Percentiles rank a stretch among this genome's conserved stretches.
These are phyloP conservation scores for Callopanchax toddi DNA, from an alignment of 2,113 vertebrate genomes.

Conservation along the genomic window DNA sequence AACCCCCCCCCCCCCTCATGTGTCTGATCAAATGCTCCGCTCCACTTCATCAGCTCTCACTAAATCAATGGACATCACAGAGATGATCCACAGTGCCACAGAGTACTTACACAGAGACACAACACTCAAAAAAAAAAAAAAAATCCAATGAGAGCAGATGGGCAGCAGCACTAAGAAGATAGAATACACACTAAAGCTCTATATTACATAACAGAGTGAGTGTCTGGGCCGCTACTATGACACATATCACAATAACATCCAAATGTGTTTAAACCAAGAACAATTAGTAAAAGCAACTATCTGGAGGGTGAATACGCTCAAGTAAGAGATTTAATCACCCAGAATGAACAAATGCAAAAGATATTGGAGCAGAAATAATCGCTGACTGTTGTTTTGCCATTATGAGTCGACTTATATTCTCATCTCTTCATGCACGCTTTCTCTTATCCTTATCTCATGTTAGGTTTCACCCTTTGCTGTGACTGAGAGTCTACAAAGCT, in stretches of 20 bases:
- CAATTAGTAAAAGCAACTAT: conserved; percentile 19
- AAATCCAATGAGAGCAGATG: neutral
- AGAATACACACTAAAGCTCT: neutral
- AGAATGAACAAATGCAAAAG: conserved; percentile 26
- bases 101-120: conserved; percentile 60
- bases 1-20: neutral
- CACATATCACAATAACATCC: too few relatives aligned
- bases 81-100: conserved; percentile 62
- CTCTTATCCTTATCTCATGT: conserved; percentile 10
- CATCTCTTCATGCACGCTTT: neutral
- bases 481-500: neutral
- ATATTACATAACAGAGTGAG: neutral
- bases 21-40: conserved; percentile 62
- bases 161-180: neutral
- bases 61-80: conserved; percentile 70
- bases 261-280: neutral
- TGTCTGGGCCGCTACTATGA: neutral
- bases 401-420: conserved; percentile 9
- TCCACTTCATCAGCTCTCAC: conserved; percentile 66
- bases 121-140: conserved; percentile 1
- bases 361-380: conserved; percentile 36
- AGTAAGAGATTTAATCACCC: conserved; percentile 39
- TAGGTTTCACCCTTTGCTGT: conserved; percentile 13
- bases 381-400: conserved; percentile 25
- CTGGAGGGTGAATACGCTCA: conserved; percentile 23